These are phyloP conservation scores for Mixornis gularis DNA, from an alignment of 2,113 vertebrate genomes.

Conservation along the genomic window DNA sequence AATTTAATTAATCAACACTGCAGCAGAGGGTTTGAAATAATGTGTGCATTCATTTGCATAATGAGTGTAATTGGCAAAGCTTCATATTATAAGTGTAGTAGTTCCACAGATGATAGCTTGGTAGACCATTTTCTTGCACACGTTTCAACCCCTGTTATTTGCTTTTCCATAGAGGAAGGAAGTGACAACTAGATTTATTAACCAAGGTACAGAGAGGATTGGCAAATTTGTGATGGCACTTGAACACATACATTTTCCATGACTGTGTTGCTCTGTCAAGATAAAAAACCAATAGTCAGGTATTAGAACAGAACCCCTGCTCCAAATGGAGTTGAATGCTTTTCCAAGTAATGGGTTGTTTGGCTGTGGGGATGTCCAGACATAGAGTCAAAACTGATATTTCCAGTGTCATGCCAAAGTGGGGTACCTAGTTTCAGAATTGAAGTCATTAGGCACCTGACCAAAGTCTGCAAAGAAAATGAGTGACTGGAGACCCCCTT, in stretches of 20 bases:
- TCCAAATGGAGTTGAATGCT: not conserved
- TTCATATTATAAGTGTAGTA: slow-evolving; percentile 13
- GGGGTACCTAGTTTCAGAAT: not conserved
- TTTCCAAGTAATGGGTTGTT: not conserved
- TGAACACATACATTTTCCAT: not conserved
- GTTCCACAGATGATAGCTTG: not conserved
- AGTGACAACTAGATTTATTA: slow-evolving; percentile 28
- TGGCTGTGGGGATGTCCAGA: not conserved
- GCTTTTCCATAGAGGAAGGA: not conserved
- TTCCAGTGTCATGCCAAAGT: not conserved
- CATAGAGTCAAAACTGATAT: not conserved
- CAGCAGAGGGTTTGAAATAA: slow-evolving; percentile 60
- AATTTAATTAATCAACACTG: slow-evolving; percentile 64
- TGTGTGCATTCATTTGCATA: slow-evolving; percentile 59
- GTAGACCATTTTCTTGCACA: slow-evolving; percentile 3
- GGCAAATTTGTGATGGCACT: slow-evolving; percentile 3
- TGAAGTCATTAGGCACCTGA: not conserved
- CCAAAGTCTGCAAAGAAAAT: not conserved
- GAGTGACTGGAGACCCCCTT: not conserved
- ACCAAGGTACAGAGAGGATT: not conserved
- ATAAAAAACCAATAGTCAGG: not conserved
- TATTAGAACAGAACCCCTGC: not conserved
- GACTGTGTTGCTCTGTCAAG: not conserved
- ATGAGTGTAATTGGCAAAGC: slow-evolving; percentile 55
- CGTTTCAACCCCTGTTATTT: slow-evolving; percentile 21